Evolutionary conservation across 2,797 vertebrate genomes (phyloP), one percentile per base, ranked within the genome.

Genomic region (Mus caroli): DNA sequence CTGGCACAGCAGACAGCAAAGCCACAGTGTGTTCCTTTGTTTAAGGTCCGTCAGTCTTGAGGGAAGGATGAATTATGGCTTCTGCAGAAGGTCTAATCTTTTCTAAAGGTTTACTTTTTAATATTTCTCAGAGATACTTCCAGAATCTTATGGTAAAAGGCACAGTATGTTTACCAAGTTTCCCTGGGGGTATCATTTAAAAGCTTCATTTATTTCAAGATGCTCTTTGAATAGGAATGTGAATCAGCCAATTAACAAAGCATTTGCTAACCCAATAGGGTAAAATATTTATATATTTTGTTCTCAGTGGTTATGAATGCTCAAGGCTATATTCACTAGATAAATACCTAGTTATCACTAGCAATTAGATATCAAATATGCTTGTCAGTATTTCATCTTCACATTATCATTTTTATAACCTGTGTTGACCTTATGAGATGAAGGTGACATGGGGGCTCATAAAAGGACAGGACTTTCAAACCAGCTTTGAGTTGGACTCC

Each of bases 201-300:
- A 96, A 92, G 73, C 54, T 92, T 95, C 11, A 79, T 96, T 96
- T 97, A 69, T 93, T 97, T 95, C 94, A 96, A 96, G 54, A 85
- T 93, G 13, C 58, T 97, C 75, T 94, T 98, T 97, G 90, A 98
- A 97, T 14, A 82, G 43, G 62, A 98, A 92, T 95, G 94, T 87
- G 24, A 19, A n/a, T 79, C 26, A 52, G 79, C 37, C 89, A 96
- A 77, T 93, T 97, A 97, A 95, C 46, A 94, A 97, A 97, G 60
- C 50, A 96, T 43, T 43, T 60, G 52, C 54, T 97, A 94, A 80
- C 14, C 69, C 92, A 92, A 40, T n/a, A 93, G 88, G 37, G 93
- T 97, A 88, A 96, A 97, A 85, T 79, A 84, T 91, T 94, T 96
- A 93, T 94, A n/a, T 71, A 97, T 90, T 46, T n/a, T 95, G 77